Evolutionary conservation across 2,888 invertebrate genomes (phyloP).

Genomic region (Drosophila putrida): DNA sequence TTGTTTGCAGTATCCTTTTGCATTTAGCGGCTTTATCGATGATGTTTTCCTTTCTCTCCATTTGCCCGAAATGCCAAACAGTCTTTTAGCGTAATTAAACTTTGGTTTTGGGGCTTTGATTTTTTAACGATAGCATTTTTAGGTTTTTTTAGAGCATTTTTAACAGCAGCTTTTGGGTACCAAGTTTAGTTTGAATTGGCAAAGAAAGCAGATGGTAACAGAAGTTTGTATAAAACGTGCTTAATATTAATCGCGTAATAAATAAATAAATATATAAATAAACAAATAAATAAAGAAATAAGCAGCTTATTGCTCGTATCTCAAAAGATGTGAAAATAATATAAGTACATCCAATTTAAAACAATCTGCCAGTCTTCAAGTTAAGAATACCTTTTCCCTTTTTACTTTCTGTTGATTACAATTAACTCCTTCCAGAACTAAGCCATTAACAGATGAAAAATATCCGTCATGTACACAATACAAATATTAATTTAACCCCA

Average conservation of each 20-base stretch:
- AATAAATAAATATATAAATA: too few relatives aligned
- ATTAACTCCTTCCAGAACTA: background rate
- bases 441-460: constrained; percentile 45
- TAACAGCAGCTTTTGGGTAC: background rate
- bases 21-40: constrained; percentile 43
- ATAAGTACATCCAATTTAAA: too few relatives aligned
- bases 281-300: too few relatives aligned
- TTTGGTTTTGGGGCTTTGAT: constrained; percentile 43
- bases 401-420: too few relatives aligned
- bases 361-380: background rate
- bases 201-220: too few relatives aligned
- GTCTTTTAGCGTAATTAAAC: constrained; percentile 72
- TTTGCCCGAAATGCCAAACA: constrained; percentile 39
- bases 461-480: constrained; percentile 20
- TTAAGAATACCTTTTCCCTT: too few relatives aligned
- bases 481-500: constrained; percentile 65
- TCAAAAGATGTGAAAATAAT: too few relatives aligned
- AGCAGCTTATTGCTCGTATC: too few relatives aligned
- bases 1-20: constrained; percentile 44
- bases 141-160: background rate
- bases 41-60: background rate
- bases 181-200: background rate
- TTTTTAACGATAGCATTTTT: background rate
- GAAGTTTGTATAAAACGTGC: too few relatives aligned
- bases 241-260: too few relatives aligned